Evolutionary conservation across 2,888 invertebrate genomes (phyloP), one percentile per base, ranked within the genome.

Genomic region (Aethes cnicana): DNA sequence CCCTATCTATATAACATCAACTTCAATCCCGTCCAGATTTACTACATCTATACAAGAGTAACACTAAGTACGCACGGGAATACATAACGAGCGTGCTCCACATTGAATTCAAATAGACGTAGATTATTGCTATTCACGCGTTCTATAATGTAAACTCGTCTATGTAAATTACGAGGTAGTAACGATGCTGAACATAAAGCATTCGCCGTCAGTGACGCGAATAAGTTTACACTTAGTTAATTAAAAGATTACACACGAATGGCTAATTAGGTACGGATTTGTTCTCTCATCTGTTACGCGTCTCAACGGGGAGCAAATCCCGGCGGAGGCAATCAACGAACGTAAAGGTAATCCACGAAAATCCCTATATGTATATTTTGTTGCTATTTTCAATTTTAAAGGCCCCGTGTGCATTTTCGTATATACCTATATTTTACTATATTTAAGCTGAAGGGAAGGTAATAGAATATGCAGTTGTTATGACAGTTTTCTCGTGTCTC

Each of bases 211-310:
- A 76, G 63, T 66, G 65, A 63, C 69, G 72, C 66, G 71, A 73
- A 74, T 73, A 76, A 77, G 77, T 81, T 83, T 78, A 78, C 80
- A 81, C 74, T 77, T 73, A 78, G 77, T 77, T 84, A 84, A 84
- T 85, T 86, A 85, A 84, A 84, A 83, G 83, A 84, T 84, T 85
- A 84, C 84, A 83, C 82, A 74, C 75, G 81, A 81, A 79, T 74
- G 74, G 79, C 68, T 84, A 83, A 85, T 86, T 84, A 83, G 80
- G 77, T 69, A 66, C 62, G 77, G 79, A 83, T 84, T 81, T 81
- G 79, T 77, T 74, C 77, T 66, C 76, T 78, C 81, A 71, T 79
- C 77, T 81, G 76, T 72, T 74, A 78, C 70, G 66, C 65, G 71
- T 67, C 67, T 66, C 69, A 60, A 63, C 65, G 63, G 54, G 53